Percentiles rank a stretch among this genome's conserved stretches.
phyloP scores from a whole-genome alignment of 2,797 vertebrate species.

The Melanotaenia parkinsoni region DNA sequence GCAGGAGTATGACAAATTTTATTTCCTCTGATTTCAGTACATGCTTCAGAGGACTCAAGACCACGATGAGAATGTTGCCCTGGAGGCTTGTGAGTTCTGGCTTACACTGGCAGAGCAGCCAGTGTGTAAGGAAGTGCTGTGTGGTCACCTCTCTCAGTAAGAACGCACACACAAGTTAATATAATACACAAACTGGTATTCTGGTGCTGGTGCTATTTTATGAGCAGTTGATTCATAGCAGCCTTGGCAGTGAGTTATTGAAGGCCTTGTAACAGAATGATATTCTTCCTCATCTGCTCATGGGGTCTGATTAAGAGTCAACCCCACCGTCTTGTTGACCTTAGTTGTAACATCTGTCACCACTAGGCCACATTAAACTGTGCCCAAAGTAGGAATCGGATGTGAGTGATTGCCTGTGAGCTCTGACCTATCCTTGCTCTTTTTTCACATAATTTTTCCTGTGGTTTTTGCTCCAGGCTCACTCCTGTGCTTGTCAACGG shows the following conservation, averaged over 20 bases:
- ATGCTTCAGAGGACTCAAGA: slow-evolving; percentile 96
- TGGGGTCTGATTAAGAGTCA: slow-evolving; percentile 60
- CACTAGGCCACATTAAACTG: slow-evolving; percentile 41
- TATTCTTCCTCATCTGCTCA: slow-evolving; percentile 40
- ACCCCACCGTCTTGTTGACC: slow-evolving; percentile 51
- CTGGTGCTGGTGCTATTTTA: slow-evolving; percentile 7
- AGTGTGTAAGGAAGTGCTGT: slow-evolving; percentile 95
- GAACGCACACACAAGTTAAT: slow-evolving; percentile 48
- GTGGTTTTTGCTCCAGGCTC: slow-evolving; percentile 79
- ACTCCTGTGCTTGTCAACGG: slow-evolving; percentile 96
- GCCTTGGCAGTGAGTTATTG: slow-evolving; percentile 36
- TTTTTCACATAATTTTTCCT: slow-evolving; percentile 41
- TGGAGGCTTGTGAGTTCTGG: slow-evolving; percentile 99
- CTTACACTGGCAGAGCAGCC: slow-evolving; percentile 95
- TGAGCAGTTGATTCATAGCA: slow-evolving; percentile 55
- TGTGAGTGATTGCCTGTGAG: slow-evolving; percentile 52
- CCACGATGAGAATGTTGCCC: slow-evolving; percentile 95
- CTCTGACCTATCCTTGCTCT: slow-evolving; percentile 56
- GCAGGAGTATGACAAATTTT: not conserved
- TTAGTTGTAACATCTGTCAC: slow-evolving; percentile 58
- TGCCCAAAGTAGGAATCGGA: slow-evolving; percentile 32
- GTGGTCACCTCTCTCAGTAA: slow-evolving; percentile 95
- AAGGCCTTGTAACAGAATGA: slow-evolving; percentile 44
- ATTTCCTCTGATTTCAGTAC: slow-evolving; percentile 79
- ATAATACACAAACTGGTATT: slow-evolving; percentile 11